These are phyloP conservation scores for Ips typographus DNA, from an alignment of 1,140 invertebrate genomes.

Conservation along the genomic window DNA sequence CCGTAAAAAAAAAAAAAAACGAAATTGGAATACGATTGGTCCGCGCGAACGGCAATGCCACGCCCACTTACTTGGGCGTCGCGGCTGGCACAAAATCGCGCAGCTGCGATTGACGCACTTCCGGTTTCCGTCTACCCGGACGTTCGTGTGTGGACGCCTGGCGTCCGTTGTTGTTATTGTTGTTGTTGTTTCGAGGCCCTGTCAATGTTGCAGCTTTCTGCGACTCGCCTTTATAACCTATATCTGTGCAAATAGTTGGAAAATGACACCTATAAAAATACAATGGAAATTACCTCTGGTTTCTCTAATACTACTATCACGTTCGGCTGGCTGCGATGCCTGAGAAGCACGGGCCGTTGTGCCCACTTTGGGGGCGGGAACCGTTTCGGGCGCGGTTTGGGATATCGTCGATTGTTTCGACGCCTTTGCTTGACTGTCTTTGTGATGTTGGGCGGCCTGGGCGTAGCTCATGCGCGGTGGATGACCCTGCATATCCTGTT, in stretches of 20 bases:
- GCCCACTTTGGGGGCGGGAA: neutral
- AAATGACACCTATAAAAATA: neutral
- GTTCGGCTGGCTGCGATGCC: slow-evolving; percentile 17
- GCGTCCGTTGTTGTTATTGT: slow-evolving; percentile 26
- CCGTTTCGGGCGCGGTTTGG: slow-evolving; percentile 1
- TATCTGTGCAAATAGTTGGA: neutral
- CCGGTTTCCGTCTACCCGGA: slow-evolving; percentile 42
- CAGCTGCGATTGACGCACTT: slow-evolving; percentile 41
- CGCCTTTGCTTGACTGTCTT: slow-evolving; percentile 58
- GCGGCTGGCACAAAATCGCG: slow-evolving; percentile 45
- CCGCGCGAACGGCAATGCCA: neutral
- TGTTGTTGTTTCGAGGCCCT: slow-evolving; percentile 9
- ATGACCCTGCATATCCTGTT: slow-evolving; percentile 44
- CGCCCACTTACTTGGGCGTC: slow-evolving; percentile 20
- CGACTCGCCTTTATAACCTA: slow-evolving; percentile 20
- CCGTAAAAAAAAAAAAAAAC: no score
- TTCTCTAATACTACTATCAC: slow-evolving; percentile 35
- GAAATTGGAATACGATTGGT: no score
- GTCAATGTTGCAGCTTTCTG: neutral
- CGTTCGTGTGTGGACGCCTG: slow-evolving; percentile 36
- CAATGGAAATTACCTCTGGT: slow-evolving; percentile 16
- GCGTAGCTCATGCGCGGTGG: slow-evolving; percentile 75
- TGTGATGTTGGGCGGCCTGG: slow-evolving; percentile 77
- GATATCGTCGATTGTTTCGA: slow-evolving; percentile 47
- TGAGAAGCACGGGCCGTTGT: neutral